These are phyloP conservation scores for Daphoenositta chrysoptera DNA, from an alignment of 2,113 vertebrate species.

Conservation along the genomic window DNA sequence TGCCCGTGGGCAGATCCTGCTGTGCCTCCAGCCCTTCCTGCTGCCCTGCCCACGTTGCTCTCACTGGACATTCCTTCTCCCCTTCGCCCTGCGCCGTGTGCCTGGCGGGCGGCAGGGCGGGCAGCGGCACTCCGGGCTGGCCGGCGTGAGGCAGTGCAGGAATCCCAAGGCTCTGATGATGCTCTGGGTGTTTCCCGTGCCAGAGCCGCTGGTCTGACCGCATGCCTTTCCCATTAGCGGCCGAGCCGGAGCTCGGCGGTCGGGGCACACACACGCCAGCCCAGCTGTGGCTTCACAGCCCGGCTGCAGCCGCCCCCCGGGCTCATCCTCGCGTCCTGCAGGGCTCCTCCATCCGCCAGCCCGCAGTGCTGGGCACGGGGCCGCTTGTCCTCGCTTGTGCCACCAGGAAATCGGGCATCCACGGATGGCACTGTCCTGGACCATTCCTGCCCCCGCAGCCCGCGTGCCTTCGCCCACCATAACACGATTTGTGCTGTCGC, in stretches of 20 bases:
- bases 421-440: rapidly evolving
- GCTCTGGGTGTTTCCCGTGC: conserved; percentile 42
- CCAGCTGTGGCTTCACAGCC: not conserved
- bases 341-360: rapidly evolving
- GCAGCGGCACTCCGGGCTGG: not conserved
- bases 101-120: not conserved
- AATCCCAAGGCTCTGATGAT: not conserved
- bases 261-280: not conserved
- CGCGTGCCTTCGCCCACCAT: rapidly evolving
- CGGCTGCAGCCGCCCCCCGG: not conserved
- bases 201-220: conserved; percentile 6
- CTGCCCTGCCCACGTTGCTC: not conserved
- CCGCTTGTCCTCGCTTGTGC: rapidly evolving
- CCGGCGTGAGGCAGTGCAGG: not conserved
- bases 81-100: too few species aligned
- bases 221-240: conserved; percentile 54
- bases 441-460: not conserved
- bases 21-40: not conserved
- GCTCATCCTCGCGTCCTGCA: not conserved
- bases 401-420: rapidly evolving
- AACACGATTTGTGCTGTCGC: rapidly evolving
- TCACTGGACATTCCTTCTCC: not conserved
- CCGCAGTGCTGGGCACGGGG: rapidly evolving
- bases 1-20: not conserved
- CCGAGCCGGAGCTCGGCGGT: not conserved